These are phyloP conservation scores for Enteromius unitaeniatus DNA, from an alignment of 2,797 vertebrate species.

Conservation along the genomic window DNA sequence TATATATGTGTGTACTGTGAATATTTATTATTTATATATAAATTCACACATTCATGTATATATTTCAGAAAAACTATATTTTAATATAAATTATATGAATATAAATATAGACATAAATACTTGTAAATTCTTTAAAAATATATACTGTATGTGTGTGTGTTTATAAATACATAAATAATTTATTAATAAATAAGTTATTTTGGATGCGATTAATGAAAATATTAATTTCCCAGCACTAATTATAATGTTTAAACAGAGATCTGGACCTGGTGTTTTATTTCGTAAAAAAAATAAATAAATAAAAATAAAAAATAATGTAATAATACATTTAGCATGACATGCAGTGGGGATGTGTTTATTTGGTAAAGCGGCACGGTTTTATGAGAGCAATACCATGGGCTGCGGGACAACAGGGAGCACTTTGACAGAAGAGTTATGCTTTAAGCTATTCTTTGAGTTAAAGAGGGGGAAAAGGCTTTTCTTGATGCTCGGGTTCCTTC, in stretches of 20 bases:
- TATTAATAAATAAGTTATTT: too few relatives aligned
- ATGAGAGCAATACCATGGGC: slow-evolving; percentile 91
- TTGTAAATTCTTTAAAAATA: too few relatives aligned
- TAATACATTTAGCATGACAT: slow-evolving; percentile 50
- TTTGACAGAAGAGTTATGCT: slow-evolving; percentile 98
- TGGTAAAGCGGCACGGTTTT: slow-evolving; percentile 46
- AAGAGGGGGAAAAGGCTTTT: slow-evolving; percentile 99
- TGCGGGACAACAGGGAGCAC: slow-evolving; percentile 96
- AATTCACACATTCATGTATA: too few relatives aligned
- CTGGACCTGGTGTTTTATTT: slow-evolving; percentile 30
- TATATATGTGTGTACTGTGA: too few relatives aligned
- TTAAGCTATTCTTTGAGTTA: slow-evolving; percentile 99
- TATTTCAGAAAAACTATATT: too few relatives aligned
- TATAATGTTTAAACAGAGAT: background rate
- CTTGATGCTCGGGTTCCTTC: slow-evolving; percentile 98
- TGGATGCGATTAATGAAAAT: too few relatives aligned
- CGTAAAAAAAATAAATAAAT: background rate
- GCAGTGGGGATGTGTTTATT: slow-evolving; percentile 52
- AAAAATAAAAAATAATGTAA: background rate
- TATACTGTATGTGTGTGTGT: too few relatives aligned
- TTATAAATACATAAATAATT: too few relatives aligned
- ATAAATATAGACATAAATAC: too few relatives aligned
- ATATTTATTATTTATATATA: too few relatives aligned
- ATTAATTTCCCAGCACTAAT: too few relatives aligned
- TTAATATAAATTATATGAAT: too few relatives aligned